Evolutionary conservation across 2,888 invertebrate genomes (phyloP).

Genomic region (Yponomeuta cagnagella): DNA sequence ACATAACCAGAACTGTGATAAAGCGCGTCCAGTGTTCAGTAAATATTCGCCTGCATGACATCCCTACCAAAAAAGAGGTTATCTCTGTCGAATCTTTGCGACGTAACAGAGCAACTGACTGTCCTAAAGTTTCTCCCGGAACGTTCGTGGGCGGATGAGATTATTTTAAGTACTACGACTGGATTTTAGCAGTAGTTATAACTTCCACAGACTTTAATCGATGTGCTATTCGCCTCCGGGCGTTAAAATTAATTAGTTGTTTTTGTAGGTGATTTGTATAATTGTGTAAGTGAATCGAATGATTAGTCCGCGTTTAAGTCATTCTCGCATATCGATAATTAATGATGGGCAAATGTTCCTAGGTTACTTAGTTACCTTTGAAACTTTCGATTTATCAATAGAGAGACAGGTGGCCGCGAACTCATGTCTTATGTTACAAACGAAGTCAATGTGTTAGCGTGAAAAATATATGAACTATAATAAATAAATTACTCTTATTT

Average conservation of each 20-base stretch:
- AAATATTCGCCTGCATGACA: conserved; percentile 22
- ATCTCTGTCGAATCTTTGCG: not conserved
- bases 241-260: conserved; percentile 25
- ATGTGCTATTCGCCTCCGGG: conserved; percentile 43
- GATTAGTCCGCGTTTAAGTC: conserved; percentile 24
- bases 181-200: conserved; percentile 37
- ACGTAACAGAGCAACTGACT: not conserved
- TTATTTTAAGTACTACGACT: conserved; percentile 32
- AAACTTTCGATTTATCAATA: not conserved
- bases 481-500: not conserved
- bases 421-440: conserved; percentile 1
- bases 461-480: not conserved
- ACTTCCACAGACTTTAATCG: conserved; percentile 45
- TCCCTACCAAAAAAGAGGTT: not conserved
- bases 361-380: conserved; percentile 47
- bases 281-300: not conserved
- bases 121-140: conserved; percentile 27
- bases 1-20: conserved; percentile 62
- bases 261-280: not conserved
- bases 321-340: conserved; percentile 48
- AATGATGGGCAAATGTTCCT: conserved; percentile 58
- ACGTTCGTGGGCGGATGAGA: conserved; percentile 33
- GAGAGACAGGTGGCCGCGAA: not conserved
- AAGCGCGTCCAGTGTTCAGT: conserved; percentile 67
- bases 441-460: not conserved